Conservation (phyloP, 2,797 vertebrate genomes). For the Darevskia nairensis region DNA sequence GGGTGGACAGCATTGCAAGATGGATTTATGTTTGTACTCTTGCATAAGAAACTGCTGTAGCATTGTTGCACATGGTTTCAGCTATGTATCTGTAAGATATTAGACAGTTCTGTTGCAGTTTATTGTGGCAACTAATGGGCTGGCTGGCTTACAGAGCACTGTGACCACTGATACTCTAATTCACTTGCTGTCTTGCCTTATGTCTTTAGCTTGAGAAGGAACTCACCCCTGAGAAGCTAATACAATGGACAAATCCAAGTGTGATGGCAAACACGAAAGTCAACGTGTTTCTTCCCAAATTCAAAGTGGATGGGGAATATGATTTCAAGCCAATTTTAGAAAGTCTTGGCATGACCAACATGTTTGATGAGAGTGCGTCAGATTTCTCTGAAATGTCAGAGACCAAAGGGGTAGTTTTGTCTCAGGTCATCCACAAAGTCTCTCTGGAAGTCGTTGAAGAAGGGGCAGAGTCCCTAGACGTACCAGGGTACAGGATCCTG, state of each 20-base stretch:
- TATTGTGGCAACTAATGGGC: background rate
- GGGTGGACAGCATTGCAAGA: no score
- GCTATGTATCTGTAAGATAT: background rate
- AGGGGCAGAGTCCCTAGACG: constrained; percentile 79
- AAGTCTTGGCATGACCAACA: constrained; percentile 76
- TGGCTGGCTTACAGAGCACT: no score
- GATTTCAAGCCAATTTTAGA: constrained; percentile 78
- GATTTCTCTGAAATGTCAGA: constrained; percentile 85
- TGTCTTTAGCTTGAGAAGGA: constrained; percentile 80
- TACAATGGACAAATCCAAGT: constrained; percentile 82
- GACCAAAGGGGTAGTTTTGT: constrained; percentile 77
- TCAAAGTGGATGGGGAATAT: constrained; percentile 75
- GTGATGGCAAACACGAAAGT: constrained; percentile 84
- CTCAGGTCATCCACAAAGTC: constrained; percentile 78
- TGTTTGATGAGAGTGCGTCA: constrained; percentile 74
- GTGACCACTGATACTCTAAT: background rate
- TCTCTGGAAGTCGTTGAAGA: constrained; percentile 81
- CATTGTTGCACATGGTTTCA: background rate
- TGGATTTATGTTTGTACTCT: background rate
- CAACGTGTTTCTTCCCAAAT: constrained; percentile 82
- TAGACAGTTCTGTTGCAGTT: rapidly evolving
- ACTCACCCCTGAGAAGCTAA: constrained; percentile 74
- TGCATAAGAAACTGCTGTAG: background rate
- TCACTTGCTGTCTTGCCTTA: constrained; percentile 46
- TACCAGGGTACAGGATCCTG: constrained; percentile 80